Percentiles rank a stretch among this genome's conserved stretches.
phyloP scores from a whole-genome alignment of 2,797 vertebrate species.

The Melanotaenia parkinsoni region DNA sequence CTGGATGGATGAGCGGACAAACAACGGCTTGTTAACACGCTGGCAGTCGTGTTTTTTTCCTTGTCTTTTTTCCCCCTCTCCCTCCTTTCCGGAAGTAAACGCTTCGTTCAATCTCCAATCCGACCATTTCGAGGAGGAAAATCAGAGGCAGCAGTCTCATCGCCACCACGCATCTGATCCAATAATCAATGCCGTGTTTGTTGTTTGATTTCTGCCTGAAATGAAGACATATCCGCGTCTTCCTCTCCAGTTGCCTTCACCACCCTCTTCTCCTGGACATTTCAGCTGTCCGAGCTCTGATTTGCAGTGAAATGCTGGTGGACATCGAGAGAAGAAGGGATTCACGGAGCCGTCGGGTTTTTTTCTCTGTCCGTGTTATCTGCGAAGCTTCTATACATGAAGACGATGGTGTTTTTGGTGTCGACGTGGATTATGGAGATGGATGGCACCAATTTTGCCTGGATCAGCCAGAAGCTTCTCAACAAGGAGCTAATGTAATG shows the following conservation, averaged over 20 bases:
- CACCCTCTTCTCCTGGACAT: too few relatives aligned
- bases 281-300: neutral
- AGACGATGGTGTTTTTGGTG: constrained; percentile 63
- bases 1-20: constrained; percentile 28
- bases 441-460: constrained; percentile 57
- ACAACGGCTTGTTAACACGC: constrained; percentile 44
- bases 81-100: constrained; percentile 82
- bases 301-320: constrained; percentile 59
- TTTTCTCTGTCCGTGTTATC: constrained; percentile 40
- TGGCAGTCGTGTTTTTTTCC: constrained; percentile 9
- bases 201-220: constrained; percentile 56
- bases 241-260: too few relatives aligned
- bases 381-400: constrained; percentile 56
- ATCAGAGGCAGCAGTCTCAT: constrained; percentile 63
- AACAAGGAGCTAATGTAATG: constrained; percentile 64
- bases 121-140: constrained; percentile 83
- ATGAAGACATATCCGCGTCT: constrained; percentile 43
- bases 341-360: constrained; percentile 52
- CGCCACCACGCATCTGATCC: constrained; percentile 61
- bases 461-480: constrained; percentile 57
- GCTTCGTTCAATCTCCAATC: constrained; percentile 78
- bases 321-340: constrained; percentile 69
- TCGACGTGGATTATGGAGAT: constrained; percentile 67
- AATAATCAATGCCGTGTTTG: constrained; percentile 61
- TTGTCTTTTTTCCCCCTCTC: too few relatives aligned